Conservation (phyloP, 2,797 vertebrate species). For the Malurus splendens region DNA sequence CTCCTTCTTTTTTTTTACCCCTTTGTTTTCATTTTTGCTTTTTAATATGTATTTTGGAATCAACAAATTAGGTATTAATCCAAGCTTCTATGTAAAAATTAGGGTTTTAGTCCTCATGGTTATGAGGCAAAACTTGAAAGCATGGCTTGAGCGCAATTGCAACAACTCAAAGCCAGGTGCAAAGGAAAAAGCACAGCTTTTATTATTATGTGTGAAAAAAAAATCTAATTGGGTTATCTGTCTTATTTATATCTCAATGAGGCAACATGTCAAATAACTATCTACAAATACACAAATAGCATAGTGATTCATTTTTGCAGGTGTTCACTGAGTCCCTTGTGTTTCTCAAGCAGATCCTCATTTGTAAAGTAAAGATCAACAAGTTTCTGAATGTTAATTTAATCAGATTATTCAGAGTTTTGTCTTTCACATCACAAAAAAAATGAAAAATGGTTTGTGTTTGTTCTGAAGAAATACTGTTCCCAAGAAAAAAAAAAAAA, state of each 20-base stretch:
- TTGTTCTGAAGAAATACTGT: constrained; percentile 11
- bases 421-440: neutral
- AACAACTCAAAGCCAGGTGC: neutral
- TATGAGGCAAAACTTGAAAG: neutral
- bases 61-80: neutral
- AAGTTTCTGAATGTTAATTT: constrained; percentile 52
- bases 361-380: constrained; percentile 28
- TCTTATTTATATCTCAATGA: neutral
- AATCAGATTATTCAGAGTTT: constrained; percentile 36
- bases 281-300: neutral
- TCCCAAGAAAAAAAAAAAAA: constrained; percentile 34
- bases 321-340: neutral
- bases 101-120: neutral
- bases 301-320: neutral
- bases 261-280: neutral
- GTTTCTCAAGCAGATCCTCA: neutral
- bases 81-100: neutral
- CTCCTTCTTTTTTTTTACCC: fast-evolving
- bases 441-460: constrained; percentile 45
- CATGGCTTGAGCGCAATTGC: neutral
- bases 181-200: neutral
- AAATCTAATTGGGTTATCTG: neutral
- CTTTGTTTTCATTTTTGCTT: neutral
- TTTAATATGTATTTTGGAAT: neutral
- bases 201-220: neutral